Percentiles rank a stretch among this genome's conserved stretches.
Evolutionary conservation across 2,113 vertebrate genomes (phyloP).

Genomic region (Rutilus rutilus): DNA sequence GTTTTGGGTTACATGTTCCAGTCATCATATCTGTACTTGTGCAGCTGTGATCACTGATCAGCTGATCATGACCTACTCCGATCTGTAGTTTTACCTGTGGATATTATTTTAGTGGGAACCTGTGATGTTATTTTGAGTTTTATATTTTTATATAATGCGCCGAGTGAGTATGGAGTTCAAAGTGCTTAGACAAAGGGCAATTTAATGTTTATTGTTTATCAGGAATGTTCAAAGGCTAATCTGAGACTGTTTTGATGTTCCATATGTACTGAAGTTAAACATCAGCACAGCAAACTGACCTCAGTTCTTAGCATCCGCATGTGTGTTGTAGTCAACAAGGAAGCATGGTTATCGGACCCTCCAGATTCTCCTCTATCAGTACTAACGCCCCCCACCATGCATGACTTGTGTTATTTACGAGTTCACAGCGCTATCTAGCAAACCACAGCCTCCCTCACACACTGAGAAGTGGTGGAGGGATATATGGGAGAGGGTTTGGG

Average conservation of each 20-base stretch:
- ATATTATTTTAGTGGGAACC: not conserved
- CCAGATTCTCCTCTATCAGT: slow-evolving; percentile 30
- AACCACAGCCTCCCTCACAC: not conserved
- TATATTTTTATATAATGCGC: not conserved
- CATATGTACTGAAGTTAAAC: not conserved
- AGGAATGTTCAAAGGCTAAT: not conserved
- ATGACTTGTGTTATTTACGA: slow-evolving; percentile 25
- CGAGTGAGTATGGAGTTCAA: not conserved
- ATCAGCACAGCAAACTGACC: not conserved
- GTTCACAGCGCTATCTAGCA: slow-evolving; percentile 7
- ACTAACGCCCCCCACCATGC: not conserved
- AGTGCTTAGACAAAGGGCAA: not conserved
- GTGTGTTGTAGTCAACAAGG: not conserved
- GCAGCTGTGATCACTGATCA: not conserved
- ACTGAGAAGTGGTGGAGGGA: not conserved
- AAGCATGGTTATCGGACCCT: slow-evolving; percentile 21
- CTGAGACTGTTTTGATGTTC: not conserved
- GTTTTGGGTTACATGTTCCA: not conserved
- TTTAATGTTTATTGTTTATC: not conserved
- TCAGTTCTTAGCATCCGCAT: not conserved
- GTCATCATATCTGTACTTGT: not conserved
- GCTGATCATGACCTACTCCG: not conserved
- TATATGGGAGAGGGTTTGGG: not conserved
- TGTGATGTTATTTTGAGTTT: not conserved
- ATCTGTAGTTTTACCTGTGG: not conserved